Evolutionary conservation across 2,113 vertebrate genomes (phyloP), one percentile per base, ranked within the genome.

Genomic region (Microtus oregoni): DNA sequence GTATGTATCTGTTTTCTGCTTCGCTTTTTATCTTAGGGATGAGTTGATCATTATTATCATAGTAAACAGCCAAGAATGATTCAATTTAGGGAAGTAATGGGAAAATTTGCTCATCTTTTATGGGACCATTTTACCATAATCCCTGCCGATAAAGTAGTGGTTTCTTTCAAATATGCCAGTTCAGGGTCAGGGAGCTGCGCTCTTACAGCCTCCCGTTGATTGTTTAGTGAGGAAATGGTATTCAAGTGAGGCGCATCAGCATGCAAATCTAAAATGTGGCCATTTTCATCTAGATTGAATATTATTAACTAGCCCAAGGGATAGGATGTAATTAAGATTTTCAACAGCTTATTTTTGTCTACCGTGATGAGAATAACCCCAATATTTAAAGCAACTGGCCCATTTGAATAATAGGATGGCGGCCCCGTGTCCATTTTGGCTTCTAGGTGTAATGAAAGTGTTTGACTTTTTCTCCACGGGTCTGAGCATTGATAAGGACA

Each of bases 321-420:
- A 83, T 0, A 1, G 87, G 88, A 50, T 97, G 55, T 97, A 90
- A 96, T 97, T 97, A 88, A 96, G 96, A 95, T 95, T 95, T 95
- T 91, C 65, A 96, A 86, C 88, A 93, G 95, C 93, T 96, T 91
- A 97, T 85, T 96, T 98, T 97, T 97, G 95, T 96, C 96, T 94
- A 61, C 95, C 67, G 58, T 70, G 90, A 86, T 92, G 87, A 83
- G 88, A 81, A 38, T 91, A 90, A 94, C 95, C 93, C 93, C n/a
- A 67, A 32, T 93, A 61, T 96, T 94, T 91, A 96, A 96, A 98
- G 94, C 44, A 77, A 47, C 24, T 44, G 70, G 58, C 41, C 22
- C 6, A 93, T 73, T 87, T 67, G 78, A 93, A 94, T 88, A 90
- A 86, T 58, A 78, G 89, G 30, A 95, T 86, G 58, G 14, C 72